Percentiles rank a stretch among this genome's conserved stretches.
Conservation (phyloP, 2,888 invertebrate species). For the Petrophora chlorosata region DNA sequence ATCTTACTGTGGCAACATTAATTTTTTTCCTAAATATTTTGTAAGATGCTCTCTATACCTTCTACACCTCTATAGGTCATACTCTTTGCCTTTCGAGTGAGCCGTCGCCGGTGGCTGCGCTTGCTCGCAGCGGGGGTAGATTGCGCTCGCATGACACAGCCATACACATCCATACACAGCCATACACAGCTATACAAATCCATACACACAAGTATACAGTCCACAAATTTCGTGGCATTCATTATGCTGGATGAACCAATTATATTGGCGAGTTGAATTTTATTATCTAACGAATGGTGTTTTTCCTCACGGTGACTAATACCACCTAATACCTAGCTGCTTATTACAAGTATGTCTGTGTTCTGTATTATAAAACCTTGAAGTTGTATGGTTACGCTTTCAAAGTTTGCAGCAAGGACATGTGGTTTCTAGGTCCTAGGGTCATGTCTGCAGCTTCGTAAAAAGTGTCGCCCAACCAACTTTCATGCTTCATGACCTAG, state of each 20-base stretch:
- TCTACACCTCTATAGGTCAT: neutral
- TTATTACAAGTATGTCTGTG: no score
- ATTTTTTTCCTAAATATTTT: slow-evolving; percentile 6
- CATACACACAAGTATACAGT: slow-evolving; percentile 21
- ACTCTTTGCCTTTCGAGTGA: slow-evolving; percentile 47
- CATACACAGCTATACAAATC: no score
- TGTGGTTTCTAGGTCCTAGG: no score
- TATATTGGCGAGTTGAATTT: slow-evolving; percentile 21
- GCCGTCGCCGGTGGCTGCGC: slow-evolving; percentile 54
- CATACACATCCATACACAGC: neutral
- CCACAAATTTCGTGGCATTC: slow-evolving; percentile 25
- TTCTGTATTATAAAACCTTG: no score
- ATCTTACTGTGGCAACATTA: neutral
- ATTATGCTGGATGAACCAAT: slow-evolving; percentile 5
- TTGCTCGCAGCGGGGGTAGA: slow-evolving; percentile 70
- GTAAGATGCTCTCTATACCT: slow-evolving; percentile 42
- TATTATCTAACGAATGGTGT: no score
- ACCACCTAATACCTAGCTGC: no score
- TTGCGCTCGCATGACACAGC: slow-evolving; percentile 78
- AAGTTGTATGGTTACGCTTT: no score
- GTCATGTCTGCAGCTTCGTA: no score
- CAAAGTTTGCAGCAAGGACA: no score
- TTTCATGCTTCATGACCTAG: no score
- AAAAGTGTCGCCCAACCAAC: no score
- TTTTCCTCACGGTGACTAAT: no score